Percentiles rank a stretch among this genome's conserved stretches.
Conservation (phyloP, 1,140 invertebrate genomes). For the Papilio glaucus region DNA sequence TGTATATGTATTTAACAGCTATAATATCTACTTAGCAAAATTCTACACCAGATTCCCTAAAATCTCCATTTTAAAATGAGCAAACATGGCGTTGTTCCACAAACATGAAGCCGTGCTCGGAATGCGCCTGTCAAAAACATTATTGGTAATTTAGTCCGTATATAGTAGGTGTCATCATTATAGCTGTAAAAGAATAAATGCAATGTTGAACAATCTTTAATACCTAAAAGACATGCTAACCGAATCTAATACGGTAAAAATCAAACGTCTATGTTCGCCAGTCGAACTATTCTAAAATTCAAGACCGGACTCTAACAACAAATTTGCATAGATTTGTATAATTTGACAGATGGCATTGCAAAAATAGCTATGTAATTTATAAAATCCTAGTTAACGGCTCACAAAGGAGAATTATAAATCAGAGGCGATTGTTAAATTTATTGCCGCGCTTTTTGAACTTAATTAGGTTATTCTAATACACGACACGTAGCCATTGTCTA, state of each 20-base stretch:
- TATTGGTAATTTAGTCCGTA: too few relatives aligned
- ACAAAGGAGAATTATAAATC: slow-evolving; percentile 37
- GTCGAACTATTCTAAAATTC: slow-evolving; percentile 11
- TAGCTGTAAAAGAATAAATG: not conserved
- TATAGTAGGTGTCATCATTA: too few relatives aligned
- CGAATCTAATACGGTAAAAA: not conserved
- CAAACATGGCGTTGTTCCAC: too few relatives aligned
- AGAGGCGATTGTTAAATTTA: slow-evolving; percentile 25
- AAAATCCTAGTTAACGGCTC: slow-evolving; percentile 29
- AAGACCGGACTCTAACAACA: slow-evolving; percentile 4
- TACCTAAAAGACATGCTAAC: not conserved
- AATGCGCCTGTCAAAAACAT: too few relatives aligned
- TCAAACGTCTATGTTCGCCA: not conserved
- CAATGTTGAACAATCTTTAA: not conserved
- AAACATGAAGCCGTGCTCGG: too few relatives aligned
- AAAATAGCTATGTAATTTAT: slow-evolving; percentile 26
- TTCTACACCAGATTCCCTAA: too few relatives aligned
- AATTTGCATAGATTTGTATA: slow-evolving; percentile 37
- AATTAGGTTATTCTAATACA: slow-evolving; percentile 28
- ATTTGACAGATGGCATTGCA: slow-evolving; percentile 33
- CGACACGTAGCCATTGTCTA: slow-evolving; percentile 30
- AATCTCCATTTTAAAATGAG: too few relatives aligned
- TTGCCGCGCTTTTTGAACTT: slow-evolving; percentile 32
- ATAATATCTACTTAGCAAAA: too few relatives aligned
- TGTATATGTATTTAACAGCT: too few relatives aligned